These are phyloP conservation scores for Nannoperca obscura DNA, from an alignment of 2,797 vertebrate genomes.

Conservation along the genomic window DNA sequence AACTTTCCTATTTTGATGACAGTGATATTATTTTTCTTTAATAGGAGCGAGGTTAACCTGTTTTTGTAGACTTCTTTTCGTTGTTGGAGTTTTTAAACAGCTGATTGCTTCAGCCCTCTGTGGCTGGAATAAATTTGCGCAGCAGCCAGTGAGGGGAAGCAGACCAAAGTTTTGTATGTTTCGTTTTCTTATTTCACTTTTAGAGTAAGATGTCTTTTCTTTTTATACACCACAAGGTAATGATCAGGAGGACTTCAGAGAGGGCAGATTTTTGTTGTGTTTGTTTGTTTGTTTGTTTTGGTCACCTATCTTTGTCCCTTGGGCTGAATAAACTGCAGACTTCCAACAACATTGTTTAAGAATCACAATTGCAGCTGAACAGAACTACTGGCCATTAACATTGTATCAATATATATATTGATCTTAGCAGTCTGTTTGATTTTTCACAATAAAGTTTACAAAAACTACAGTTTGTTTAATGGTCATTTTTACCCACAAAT, in stretches of 20 bases:
- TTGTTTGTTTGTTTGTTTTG: no score
- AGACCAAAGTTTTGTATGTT: conserved; percentile 92
- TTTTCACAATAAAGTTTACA: conserved; percentile 90
- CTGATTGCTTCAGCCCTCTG: conserved; percentile 73
- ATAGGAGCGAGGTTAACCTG: conserved; percentile 79
- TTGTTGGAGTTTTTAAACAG: conserved; percentile 72
- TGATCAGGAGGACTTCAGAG: conserved; percentile 70
- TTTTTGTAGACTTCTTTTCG: conserved; percentile 77
- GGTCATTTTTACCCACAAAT: conserved; percentile 19
- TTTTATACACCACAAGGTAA: conserved; percentile 69
- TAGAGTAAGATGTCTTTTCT: conserved; percentile 73
- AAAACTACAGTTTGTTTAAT: conserved; percentile 69
- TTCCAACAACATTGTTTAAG: conserved; percentile 74
- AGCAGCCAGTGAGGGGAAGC: conserved; percentile 83
- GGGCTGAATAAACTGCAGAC: conserved; percentile 70
- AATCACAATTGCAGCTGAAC: conserved; percentile 84
- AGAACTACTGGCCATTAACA: conserved; percentile 87
- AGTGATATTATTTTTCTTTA: conserved; percentile 72
- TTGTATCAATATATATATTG: conserved; percentile 87
- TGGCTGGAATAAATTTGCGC: conserved; percentile 73
- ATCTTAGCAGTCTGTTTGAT: conserved; percentile 89
- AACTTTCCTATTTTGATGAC: conserved; percentile 77
- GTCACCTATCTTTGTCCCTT: conserved; percentile 64
- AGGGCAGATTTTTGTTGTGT: conserved; percentile 45
- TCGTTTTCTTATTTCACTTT: conserved; percentile 81